A percentile compares a stretch with the other conserved stretches of the same genome.
phyloP scores from a whole-genome alignment of 2,113 vertebrate genomes.

The Fulica atra region DNA sequence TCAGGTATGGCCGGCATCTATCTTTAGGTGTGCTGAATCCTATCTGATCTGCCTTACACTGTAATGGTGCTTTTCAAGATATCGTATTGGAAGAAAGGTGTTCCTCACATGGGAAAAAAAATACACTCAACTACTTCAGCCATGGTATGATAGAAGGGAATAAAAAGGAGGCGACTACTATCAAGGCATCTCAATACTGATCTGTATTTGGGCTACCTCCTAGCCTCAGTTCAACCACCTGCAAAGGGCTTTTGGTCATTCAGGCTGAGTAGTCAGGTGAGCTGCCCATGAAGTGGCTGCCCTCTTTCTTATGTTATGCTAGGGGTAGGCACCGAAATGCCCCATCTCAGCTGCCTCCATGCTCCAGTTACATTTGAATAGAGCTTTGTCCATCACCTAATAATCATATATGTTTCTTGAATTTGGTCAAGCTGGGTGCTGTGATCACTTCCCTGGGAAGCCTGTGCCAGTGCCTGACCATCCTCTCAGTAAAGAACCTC shows the following conservation, averaged over 20 bases:
- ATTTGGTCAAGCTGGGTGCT: too few relatives aligned
- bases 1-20: neutral
- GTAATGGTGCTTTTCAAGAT: neutral
- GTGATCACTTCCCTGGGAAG: too few relatives aligned
- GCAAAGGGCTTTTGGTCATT: neutral
- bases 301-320: neutral
- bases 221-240: neutral
- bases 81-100: neutral
- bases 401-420: neutral
- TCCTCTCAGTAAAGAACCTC: too few relatives aligned
- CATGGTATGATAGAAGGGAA: neutral
- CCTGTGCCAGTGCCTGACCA: too few relatives aligned
- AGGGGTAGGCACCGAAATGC: neutral
- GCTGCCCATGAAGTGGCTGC: neutral
- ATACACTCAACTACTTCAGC: neutral
- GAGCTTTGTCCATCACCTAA: neutral
- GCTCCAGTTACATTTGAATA: neutral
- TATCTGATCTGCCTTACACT: neutral
- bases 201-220: neutral
- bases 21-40: neutral
- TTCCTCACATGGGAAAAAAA: neutral
- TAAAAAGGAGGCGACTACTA: neutral
- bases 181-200: neutral
- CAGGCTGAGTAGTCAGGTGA: neutral
- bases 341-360: neutral